Conservation (phyloP, 2,797 vertebrate genomes). For the Gobio occitaniae region DNA sequence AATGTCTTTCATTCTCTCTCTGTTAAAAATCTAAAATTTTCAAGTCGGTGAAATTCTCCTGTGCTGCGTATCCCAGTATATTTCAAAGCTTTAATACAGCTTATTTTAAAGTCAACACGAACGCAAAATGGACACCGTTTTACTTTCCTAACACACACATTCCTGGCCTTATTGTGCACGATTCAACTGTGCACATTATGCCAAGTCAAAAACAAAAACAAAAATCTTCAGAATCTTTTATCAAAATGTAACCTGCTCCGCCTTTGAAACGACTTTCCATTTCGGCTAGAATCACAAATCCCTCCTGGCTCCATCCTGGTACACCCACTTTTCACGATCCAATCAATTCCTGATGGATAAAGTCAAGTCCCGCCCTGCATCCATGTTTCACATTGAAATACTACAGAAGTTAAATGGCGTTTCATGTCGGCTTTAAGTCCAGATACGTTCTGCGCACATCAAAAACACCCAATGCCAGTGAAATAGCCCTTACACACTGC, state of each 20-base stretch:
- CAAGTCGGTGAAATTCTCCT: slow-evolving; percentile 9
- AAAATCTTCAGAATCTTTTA: slow-evolving; percentile 21
- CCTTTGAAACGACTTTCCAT: slow-evolving; percentile 18
- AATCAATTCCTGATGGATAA: slow-evolving; percentile 16
- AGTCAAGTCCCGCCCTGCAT: slow-evolving; percentile 10
- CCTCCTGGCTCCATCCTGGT: neutral
- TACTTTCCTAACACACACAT: slow-evolving; percentile 20
- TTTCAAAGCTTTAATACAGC: slow-evolving; percentile 35
- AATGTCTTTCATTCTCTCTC: slow-evolving; percentile 31
- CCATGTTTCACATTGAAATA: slow-evolving; percentile 3
- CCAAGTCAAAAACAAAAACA: slow-evolving; percentile 3
- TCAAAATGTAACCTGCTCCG: slow-evolving; percentile 30
- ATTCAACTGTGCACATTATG: slow-evolving; percentile 24
- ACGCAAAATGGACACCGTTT: slow-evolving; percentile 22
- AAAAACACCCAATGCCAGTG: slow-evolving; percentile 39
- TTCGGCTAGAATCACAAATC: slow-evolving; percentile 7
- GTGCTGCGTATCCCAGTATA: slow-evolving; percentile 31
- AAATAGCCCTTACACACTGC: slow-evolving; percentile 49
- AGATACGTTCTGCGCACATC: slow-evolving; percentile 29
- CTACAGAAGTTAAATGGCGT: slow-evolving; percentile 19
- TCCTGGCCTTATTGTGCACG: slow-evolving; percentile 9
- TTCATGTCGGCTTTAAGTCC: slow-evolving; percentile 36
- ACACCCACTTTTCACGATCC: slow-evolving; percentile 3
- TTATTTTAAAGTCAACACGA: slow-evolving; percentile 42
- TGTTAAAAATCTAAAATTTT: slow-evolving; percentile 50